Conservation (phyloP, 2,797 vertebrate genomes). For the Lates japonicus region DNA sequence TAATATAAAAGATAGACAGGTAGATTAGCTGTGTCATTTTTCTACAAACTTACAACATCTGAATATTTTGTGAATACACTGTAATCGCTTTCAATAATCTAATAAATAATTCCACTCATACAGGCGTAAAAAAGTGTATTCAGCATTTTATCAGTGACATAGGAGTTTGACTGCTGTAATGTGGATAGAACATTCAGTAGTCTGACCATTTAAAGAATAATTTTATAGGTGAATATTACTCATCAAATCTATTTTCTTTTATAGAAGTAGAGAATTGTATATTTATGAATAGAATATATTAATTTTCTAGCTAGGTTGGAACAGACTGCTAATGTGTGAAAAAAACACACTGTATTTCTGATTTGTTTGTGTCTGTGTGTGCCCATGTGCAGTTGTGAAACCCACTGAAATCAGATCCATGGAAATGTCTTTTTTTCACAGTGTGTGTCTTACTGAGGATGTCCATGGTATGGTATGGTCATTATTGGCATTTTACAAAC, state of each 20-base stretch:
- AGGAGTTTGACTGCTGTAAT: too few relatives aligned
- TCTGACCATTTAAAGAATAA: too few relatives aligned
- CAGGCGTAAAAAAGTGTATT: too few relatives aligned
- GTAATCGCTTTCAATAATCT: too few relatives aligned
- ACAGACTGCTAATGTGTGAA: too few relatives aligned
- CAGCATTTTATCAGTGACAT: too few relatives aligned
- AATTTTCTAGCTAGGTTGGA: too few relatives aligned
- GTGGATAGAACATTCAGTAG: too few relatives aligned
- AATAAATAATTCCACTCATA: too few relatives aligned
- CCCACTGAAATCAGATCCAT: constrained; percentile 3
- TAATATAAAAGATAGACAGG: background rate
- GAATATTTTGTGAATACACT: background rate
- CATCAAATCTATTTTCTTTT: background rate
- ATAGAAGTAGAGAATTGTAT: background rate
- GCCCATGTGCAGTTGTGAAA: background rate
- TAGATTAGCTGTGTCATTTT: background rate
- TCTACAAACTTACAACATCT: background rate
- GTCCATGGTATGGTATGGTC: constrained; percentile 4
- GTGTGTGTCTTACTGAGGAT: constrained; percentile 24
- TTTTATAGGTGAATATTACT: too few relatives aligned
- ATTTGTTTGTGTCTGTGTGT: constrained; percentile 4
- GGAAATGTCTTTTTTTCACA: constrained; percentile 42
- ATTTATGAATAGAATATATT: too few relatives aligned
- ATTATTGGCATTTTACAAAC: constrained; percentile 44
- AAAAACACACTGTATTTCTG: too few relatives aligned